Conservation (phyloP, 1,140 invertebrate species). For the Zaprionus nigranus region DNA sequence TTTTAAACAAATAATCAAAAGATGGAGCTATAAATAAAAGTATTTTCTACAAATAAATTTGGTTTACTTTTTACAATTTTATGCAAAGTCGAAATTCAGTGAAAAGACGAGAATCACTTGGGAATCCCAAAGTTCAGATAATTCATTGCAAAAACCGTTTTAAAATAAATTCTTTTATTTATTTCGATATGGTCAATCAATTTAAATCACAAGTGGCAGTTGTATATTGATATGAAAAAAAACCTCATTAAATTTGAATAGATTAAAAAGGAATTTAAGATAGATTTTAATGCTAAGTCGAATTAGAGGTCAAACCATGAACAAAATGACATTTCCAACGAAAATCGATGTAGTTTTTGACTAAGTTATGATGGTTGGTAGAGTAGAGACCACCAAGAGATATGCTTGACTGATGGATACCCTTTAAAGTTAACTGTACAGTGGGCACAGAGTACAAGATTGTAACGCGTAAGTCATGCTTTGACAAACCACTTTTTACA, state of each 20-base stretch:
- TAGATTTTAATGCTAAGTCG: neutral
- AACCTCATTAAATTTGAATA: neutral
- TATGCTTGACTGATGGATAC: neutral
- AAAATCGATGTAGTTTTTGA: neutral
- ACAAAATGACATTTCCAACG: neutral
- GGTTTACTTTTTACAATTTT: no score
- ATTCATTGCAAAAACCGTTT: neutral
- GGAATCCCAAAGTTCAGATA: no score
- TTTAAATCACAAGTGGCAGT: neutral
- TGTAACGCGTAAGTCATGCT: neutral
- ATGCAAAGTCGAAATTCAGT: no score
- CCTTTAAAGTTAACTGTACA: neutral
- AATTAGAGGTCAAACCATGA: neutral
- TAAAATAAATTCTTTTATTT: neutral
- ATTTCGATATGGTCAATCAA: neutral
- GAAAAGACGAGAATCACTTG: no score
- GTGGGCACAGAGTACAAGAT: neutral
- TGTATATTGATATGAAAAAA: neutral
- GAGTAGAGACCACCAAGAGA: neutral
- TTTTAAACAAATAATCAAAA: no score
- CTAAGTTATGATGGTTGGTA: neutral
- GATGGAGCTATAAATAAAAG: no score
- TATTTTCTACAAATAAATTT: no score
- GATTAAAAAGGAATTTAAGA: neutral
- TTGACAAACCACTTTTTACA: neutral